These are phyloP conservation scores for Chaitophorus viminalis DNA, from an alignment of 2,888 invertebrate species.

Conservation along the genomic window DNA sequence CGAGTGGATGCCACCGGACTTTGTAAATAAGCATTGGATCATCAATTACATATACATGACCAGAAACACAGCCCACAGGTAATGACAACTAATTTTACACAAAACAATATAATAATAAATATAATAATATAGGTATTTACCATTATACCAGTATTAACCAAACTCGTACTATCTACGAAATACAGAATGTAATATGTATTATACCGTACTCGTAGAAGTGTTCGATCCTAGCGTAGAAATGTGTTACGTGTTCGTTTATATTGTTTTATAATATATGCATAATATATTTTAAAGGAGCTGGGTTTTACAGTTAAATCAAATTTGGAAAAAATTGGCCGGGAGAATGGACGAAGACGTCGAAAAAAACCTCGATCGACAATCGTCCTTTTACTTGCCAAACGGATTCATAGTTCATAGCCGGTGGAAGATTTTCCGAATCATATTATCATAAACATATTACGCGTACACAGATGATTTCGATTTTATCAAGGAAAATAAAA, in stretches of 20 bases:
- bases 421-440: slow-evolving; percentile 76
- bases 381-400: slow-evolving; percentile 76
- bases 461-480: slow-evolving; percentile 73
- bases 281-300: slow-evolving; percentile 66
- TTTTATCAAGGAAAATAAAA: slow-evolving; percentile 73
- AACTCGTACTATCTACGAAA: no score
- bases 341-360: slow-evolving; percentile 71
- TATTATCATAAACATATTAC: slow-evolving; percentile 80
- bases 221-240: no score
- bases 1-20: slow-evolving; percentile 66
- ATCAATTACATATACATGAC: slow-evolving; percentile 68
- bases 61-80: slow-evolving; percentile 68
- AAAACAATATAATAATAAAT: neutral
- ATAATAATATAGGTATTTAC: no score
- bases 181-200: no score
- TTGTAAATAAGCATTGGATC: slow-evolving; percentile 67
- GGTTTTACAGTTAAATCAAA: slow-evolving; percentile 66
- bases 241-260: neutral
- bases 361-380: slow-evolving; percentile 71
- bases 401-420: slow-evolving; percentile 76
- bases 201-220: no score
- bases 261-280: neutral
- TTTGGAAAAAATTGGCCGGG: slow-evolving; percentile 68
- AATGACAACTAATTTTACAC: slow-evolving; percentile 66
- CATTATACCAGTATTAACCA: neutral